Evolutionary conservation across 2,797 vertebrate genomes (phyloP).

Genomic region (Spheniscus humboldti): DNA sequence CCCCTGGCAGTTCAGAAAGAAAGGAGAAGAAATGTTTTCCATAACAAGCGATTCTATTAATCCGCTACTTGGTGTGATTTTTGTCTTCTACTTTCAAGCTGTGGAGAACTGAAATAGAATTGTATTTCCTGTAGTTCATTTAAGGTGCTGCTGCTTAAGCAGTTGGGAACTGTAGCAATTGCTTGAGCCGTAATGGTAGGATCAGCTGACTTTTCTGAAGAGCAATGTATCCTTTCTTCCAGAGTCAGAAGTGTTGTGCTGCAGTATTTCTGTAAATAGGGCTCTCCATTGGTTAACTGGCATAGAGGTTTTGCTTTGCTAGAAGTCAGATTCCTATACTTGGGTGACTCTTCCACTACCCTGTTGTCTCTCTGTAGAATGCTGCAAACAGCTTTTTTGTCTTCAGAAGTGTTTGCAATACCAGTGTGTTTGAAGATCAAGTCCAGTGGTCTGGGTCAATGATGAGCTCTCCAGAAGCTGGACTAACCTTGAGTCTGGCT

Average conservation of each 20-base stretch:
- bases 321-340: background rate
- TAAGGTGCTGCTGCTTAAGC: background rate
- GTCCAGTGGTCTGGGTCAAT: background rate
- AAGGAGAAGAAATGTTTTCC: background rate
- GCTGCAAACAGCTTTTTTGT: background rate
- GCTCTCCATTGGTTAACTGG: background rate
- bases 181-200: background rate
- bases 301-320: background rate
- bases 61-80: background rate
- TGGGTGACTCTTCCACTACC: background rate
- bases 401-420: background rate
- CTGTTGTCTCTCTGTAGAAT: background rate
- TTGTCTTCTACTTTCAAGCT: background rate
- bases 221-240: background rate
- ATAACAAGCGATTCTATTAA: background rate
- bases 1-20: background rate
- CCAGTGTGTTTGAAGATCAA: background rate
- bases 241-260: background rate
- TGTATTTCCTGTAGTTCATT: background rate
- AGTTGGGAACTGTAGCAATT: background rate
- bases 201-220: background rate
- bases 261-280: background rate
- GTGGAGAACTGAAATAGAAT: background rate
- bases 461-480: background rate
- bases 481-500: background rate